Base-by-base conservation (phyloP, 2,888 invertebrate genomes). In the Protophormia terraenovae region DNA sequence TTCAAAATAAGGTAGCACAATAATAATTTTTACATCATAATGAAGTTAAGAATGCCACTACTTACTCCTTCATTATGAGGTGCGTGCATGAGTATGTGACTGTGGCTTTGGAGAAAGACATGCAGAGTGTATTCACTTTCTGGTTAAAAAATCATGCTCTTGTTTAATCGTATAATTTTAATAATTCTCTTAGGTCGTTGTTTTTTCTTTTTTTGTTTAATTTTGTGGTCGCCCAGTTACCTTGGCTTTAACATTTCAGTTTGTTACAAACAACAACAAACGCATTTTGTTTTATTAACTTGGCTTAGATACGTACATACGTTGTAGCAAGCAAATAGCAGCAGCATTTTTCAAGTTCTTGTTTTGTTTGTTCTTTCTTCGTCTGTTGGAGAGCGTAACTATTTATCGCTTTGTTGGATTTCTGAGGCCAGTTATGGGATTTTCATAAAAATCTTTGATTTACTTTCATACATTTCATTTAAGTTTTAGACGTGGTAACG, bases 361-460 rank as follows among this genome's bases (percentile, higher is more conserved):
- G 75, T 82, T 79, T 82, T 55, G 55, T 84, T 75, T 60, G 53
- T 75, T 82, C 71, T 66, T 84, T 76, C 67, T 67, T 62, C 64
- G 38, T 27, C 29, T 66, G 22, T 24, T 60, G n/a, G n/a, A 80
- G 72, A 73, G 73, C 47, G 29, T 45, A 62, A 29, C 27, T 16
- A n/a, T n/a, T n/a, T n/a, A n/a, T 41, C 10, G 60, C n/a, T 47
- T 19, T 10, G 50, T 62, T 64, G 10, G 35, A 19, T 72, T 72
- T 69, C 38, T 62, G 35, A 45, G 32, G 50, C 64, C 53, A 71
- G 35, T 71, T 62, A 66, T 62, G 67, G 67, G 58, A 71, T 86
- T 77, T 90, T 91, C 88, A 91, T 91, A 92, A 91, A 92, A 92
- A 90, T 90, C 90, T 91, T 91, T 90, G 88, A 87, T 88, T 88